Evolutionary conservation across 2,888 invertebrate genomes (phyloP).

Genomic region (Syritta pipiens): DNA sequence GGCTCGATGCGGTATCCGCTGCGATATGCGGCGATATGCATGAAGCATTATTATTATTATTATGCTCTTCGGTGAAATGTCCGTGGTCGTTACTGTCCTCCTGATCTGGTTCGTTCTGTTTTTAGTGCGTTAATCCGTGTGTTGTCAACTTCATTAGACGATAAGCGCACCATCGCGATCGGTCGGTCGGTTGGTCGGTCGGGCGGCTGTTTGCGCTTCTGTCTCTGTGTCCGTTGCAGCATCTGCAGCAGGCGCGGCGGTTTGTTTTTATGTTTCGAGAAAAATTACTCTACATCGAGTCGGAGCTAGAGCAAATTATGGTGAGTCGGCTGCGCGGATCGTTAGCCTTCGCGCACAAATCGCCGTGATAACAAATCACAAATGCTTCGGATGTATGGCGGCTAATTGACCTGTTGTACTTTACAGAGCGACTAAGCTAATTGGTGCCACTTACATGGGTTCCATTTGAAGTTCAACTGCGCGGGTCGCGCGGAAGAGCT

Average conservation of each 20-base stretch:
- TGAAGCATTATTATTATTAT: constrained; percentile 60
- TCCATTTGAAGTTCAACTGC: no score
- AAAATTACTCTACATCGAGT: constrained; percentile 56
- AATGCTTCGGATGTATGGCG: constrained; percentile 52
- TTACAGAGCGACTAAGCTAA: constrained; percentile 56
- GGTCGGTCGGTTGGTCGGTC: neutral
- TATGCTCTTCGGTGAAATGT: constrained; percentile 53
- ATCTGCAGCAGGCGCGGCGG: constrained; percentile 31
- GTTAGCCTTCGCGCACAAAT: constrained; percentile 11
- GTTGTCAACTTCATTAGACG: constrained; percentile 80
- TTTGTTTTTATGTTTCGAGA: constrained; percentile 66
- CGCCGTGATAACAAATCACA: constrained; percentile 58
- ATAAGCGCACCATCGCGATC: constrained; percentile 76
- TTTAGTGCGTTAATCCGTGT: constrained; percentile 79
- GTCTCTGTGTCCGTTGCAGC: constrained; percentile 31
- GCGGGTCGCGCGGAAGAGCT: no score
- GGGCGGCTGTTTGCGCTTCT: constrained; percentile 53
- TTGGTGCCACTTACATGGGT: constrained; percentile 50
- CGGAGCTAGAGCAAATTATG: constrained; percentile 36
- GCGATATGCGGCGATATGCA: constrained; percentile 33
- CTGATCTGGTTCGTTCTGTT: constrained; percentile 67
- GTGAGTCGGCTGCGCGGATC: constrained; percentile 19
- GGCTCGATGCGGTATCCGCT: neutral
- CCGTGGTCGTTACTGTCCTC: constrained; percentile 56
- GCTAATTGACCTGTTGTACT: constrained; percentile 66